Evolutionary conservation across 1,140 invertebrate species (phyloP), one percentile per base, ranked within the genome.

Genomic region (Dreissena polymorpha): DNA sequence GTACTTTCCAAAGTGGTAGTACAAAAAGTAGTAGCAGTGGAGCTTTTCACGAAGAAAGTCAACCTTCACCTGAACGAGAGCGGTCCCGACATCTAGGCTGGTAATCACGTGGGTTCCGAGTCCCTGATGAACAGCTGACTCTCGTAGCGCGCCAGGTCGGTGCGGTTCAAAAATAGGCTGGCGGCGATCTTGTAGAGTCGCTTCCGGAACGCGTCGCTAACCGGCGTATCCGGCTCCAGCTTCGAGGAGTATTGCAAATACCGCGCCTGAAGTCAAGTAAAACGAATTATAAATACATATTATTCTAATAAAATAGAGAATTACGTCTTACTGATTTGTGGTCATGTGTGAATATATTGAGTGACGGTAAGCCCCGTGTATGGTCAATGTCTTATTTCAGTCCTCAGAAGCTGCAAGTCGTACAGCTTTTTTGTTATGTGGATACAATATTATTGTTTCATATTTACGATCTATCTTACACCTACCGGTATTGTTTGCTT

Each of bases 41-140:
- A 67, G 13, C 23, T 14, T 67, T 8, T 27, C 10, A n/a, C 8
- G 21, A 27, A 10, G 21, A 16, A 29, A 25, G 60, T n/a, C 23
- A 23, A 10, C 3, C 21, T 65, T 16, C 21, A 63, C 60, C 50
- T 85, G 53, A 13, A 73, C 78, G 6, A 89, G 55, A 8, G 83
- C 71, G 18, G 88, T 89, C n/a, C 90, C 90, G 16, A 86, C 90
- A 57, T 88, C 84, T 18, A 84, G 71, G 25, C 78, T 82, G 12
- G 77, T 86, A 0, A 87, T 65, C 14, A 87, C 29, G 72, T 90
- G 89, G 16, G 89, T 90, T 69, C 91, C 91, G 73, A 91, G 67
- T 91, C 89, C 70, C 91, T 50, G 10, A 91, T 78, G 2, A 91
- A 23, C 13, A 91, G 67, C 73, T 91, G 86, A 23, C 82, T 84